Evolutionary conservation across 1,140 invertebrate genomes (phyloP).

Genomic region (Gonatopus flavifemur): DNA sequence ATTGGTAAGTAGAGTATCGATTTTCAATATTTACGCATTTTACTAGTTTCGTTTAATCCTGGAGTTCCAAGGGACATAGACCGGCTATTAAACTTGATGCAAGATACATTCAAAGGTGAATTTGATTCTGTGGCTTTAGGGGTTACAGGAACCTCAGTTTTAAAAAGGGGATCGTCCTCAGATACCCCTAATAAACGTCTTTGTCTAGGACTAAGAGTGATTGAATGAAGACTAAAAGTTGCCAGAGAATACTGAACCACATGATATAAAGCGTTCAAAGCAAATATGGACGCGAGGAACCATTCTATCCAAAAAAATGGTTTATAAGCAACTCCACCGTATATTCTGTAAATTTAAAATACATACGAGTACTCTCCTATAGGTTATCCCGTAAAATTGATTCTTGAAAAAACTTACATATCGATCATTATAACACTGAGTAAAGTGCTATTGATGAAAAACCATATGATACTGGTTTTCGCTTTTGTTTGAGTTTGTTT

Average conservation of each 20-base stretch:
- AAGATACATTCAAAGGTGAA: slow-evolving; percentile 35
- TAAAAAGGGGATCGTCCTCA: slow-evolving; percentile 45
- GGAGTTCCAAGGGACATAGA: slow-evolving; percentile 33
- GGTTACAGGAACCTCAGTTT: slow-evolving; percentile 19
- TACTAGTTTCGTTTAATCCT: slow-evolving; percentile 41
- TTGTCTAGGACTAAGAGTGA: slow-evolving; percentile 33
- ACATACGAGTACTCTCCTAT: not conserved
- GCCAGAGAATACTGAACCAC: slow-evolving; percentile 33
- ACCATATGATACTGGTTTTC: slow-evolving; percentile 42
- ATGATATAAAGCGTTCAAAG: slow-evolving; percentile 44
- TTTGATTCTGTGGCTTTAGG: slow-evolving; percentile 28
- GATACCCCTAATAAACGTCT: slow-evolving; percentile 40
- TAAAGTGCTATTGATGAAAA: slow-evolving; percentile 40
- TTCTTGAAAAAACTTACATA: slow-evolving; percentile 34
- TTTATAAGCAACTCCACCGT: slow-evolving; percentile 39
- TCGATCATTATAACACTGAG: slow-evolving; percentile 41
- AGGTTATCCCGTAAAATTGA: not conserved
- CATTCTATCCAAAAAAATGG: slow-evolving; percentile 47
- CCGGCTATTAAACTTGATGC: slow-evolving; percentile 39
- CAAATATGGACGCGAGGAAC: slow-evolving; percentile 43
- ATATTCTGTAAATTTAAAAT: slow-evolving; percentile 29
- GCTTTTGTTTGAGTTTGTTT: slow-evolving; percentile 39
- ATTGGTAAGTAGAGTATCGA: not conserved
- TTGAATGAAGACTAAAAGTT: slow-evolving; percentile 32
- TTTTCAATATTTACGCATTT: not conserved